phyloP scores from a whole-genome alignment of 2,888 invertebrate species.

The Lepidochrysops patricia region DNA sequence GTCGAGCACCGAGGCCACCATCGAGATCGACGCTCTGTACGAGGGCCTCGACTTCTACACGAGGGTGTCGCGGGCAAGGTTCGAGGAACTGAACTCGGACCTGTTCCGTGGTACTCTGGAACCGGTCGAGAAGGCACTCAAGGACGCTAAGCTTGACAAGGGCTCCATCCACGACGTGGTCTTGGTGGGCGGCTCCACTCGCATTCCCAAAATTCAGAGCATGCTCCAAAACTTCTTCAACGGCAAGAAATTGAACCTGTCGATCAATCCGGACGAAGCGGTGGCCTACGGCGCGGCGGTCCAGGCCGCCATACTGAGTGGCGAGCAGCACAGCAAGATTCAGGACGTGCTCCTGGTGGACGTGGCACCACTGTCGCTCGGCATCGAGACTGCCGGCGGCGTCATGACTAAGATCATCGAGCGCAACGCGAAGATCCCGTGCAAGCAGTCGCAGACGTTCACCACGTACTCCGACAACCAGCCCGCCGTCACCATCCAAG shows the following conservation, averaged over 20 bases:
- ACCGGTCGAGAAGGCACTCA: constrained; percentile 85
- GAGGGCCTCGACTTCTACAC: constrained; percentile 83
- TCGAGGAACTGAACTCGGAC: constrained; percentile 83
- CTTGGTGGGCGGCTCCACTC: constrained; percentile 86
- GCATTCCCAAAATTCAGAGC: constrained; percentile 86
- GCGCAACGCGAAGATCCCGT: constrained; percentile 80
- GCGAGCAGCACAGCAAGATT: constrained; percentile 83
- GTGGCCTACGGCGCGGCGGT: constrained; percentile 86
- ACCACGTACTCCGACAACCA: constrained; percentile 89
- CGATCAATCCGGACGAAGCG: constrained; percentile 87
- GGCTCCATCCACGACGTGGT: constrained; percentile 84
- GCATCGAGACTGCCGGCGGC: constrained; percentile 86
- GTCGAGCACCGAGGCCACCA: constrained; percentile 82
- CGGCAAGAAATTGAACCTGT: constrained; percentile 81
- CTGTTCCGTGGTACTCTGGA: constrained; percentile 82
- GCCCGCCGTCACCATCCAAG: constrained; percentile 81
- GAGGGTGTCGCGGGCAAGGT: constrained; percentile 81
- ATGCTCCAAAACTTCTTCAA: constrained; percentile 84
- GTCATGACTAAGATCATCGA: constrained; percentile 86
- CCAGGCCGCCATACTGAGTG: constrained; percentile 82
- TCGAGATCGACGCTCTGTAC: constrained; percentile 83
- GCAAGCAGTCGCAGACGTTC: constrained; percentile 82
- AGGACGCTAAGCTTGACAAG: constrained; percentile 87
- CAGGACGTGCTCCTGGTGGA: constrained; percentile 78
- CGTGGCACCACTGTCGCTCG: constrained; percentile 78